phyloP scores from a whole-genome alignment of 1,140 invertebrate genomes.

The Drosophila sp. region DNA sequence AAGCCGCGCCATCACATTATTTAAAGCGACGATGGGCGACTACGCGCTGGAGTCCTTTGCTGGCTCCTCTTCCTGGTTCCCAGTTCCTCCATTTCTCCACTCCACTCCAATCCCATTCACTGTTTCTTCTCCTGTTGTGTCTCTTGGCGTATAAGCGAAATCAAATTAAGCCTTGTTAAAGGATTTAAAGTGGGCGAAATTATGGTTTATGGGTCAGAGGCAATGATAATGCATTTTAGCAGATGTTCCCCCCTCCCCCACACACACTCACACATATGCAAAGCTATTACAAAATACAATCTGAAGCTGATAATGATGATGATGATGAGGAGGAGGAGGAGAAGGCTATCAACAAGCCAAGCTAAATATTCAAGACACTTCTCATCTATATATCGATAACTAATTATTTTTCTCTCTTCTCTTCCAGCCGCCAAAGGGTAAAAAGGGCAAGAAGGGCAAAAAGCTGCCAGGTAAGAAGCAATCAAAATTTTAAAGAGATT shows the following conservation, averaged over 20 bases:
- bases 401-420: background rate
- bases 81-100: background rate
- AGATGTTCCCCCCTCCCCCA: background rate
- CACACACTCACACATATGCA: background rate
- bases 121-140: slow-evolving; percentile 12
- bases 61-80: background rate
- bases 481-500: background rate
- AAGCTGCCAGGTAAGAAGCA: slow-evolving; percentile 72
- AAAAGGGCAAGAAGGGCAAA: slow-evolving; percentile 78
- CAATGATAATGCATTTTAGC: slow-evolving; percentile 12
- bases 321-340: too few relatives aligned
- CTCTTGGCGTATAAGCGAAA: slow-evolving; percentile 30
- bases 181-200: slow-evolving; percentile 61
- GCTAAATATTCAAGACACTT: too few relatives aligned
- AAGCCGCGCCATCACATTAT: slow-evolving; percentile 83
- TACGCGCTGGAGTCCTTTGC: slow-evolving; percentile 1
- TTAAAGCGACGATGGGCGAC: slow-evolving; percentile 68
- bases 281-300: too few relatives aligned
- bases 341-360: too few relatives aligned
- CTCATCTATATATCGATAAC: background rate
- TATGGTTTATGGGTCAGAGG: slow-evolving; percentile 23
- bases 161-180: slow-evolving; percentile 66
- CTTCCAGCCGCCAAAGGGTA: slow-evolving; percentile 68
- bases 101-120: background rate
- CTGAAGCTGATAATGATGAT: too few relatives aligned